A percentile compares a stretch with the other conserved stretches of the same genome.
These are phyloP conservation scores for Cossypha niveicapilla DNA, from an alignment of 2,797 vertebrate species.

Conservation along the genomic window DNA sequence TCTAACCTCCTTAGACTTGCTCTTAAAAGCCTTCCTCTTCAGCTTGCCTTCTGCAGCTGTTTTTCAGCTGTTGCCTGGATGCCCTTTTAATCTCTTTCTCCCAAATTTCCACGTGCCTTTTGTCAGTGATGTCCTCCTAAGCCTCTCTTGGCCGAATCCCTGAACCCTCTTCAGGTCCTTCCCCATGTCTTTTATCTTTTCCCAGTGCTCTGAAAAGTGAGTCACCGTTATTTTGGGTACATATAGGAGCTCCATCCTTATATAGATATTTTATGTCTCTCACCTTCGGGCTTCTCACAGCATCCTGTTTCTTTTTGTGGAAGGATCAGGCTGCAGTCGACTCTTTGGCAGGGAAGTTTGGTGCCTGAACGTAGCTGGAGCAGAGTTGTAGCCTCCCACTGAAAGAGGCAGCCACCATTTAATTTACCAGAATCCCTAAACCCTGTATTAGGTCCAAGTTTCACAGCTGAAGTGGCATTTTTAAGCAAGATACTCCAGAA, in stretches of 20 bases:
- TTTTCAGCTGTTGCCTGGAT: neutral
- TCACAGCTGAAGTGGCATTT: neutral
- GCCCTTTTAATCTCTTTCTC: neutral
- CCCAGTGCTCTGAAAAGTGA: neutral
- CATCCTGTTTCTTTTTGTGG: neutral
- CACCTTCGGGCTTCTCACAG: neutral
- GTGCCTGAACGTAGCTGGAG: neutral
- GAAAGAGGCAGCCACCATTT: neutral
- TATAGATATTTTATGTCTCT: neutral
- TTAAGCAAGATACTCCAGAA: neutral
- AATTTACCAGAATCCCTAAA: neutral
- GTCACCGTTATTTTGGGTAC: neutral
- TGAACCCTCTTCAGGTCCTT: neutral
- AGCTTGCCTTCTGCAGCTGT: neutral
- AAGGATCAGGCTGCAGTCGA: neutral
- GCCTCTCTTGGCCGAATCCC: neutral
- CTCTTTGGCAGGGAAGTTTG: neutral
- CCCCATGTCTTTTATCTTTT: neutral
- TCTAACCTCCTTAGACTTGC: neutral
- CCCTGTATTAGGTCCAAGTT: neutral
- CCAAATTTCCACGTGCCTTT: neutral
- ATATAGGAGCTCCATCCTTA: neutral
- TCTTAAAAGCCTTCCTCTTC: neutral
- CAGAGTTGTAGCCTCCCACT: neutral
- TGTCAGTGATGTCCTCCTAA: neutral